Evolutionary conservation across 2,797 vertebrate species (phyloP).

Genomic region (Momotus momota): DNA sequence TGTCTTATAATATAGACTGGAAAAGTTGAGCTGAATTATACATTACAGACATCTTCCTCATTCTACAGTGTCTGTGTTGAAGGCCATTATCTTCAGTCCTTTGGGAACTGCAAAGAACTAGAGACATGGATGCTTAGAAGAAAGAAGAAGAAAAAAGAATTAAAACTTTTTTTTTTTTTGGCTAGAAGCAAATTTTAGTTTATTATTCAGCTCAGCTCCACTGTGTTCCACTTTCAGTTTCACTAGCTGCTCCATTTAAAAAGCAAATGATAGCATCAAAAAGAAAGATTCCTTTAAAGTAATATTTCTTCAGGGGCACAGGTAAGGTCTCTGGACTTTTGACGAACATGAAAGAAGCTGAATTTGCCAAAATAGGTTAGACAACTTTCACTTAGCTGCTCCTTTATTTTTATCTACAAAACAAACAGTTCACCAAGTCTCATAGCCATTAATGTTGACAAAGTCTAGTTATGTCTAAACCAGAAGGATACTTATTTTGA

Average conservation of each 20-base stretch:
- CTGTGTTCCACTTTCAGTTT: conserved; percentile 52
- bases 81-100: conserved; percentile 44
- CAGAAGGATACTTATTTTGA: background rate
- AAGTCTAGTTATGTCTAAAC: background rate
- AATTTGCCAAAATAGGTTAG: background rate
- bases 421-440: background rate
- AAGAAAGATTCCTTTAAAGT: conserved; percentile 8
- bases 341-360: background rate
- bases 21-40: conserved; percentile 55
- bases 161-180: conserved; percentile 32
- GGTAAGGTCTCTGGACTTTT: background rate
- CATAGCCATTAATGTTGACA: background rate
- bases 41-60: conserved; percentile 23
- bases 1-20: background rate
- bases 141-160: conserved; percentile 21
- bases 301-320: background rate
- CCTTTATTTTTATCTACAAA: background rate
- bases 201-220: conserved; percentile 53
- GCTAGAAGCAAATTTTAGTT: conserved; percentile 64
- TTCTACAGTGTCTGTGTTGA: conserved; percentile 27
- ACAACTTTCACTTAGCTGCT: background rate
- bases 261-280: conserved; percentile 3
- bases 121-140: background rate
- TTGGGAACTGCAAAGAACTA: conserved; percentile 1
- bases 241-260: conserved; percentile 37